Conservation (phyloP, 1,140 invertebrate genomes). For the Drosophila kanapiae region DNA sequence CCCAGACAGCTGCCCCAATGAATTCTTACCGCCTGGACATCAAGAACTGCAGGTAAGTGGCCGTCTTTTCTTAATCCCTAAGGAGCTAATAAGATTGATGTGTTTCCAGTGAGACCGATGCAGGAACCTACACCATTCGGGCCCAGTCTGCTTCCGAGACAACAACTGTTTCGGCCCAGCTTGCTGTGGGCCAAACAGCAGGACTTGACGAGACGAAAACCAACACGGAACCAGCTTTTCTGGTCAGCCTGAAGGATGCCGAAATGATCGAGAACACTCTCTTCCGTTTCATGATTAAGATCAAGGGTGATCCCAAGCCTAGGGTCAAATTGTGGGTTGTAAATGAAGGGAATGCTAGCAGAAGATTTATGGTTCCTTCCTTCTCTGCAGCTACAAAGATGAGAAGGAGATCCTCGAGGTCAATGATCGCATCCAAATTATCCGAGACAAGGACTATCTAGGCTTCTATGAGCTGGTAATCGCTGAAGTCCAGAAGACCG, state of each 20-base stretch:
- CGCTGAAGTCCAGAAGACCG: constrained; percentile 90
- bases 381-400: constrained; percentile 92
- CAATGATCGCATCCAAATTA: constrained; percentile 90
- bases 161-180: constrained; percentile 92
- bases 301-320: constrained; percentile 94
- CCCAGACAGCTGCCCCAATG: constrained; percentile 86
- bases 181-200: constrained; percentile 90
- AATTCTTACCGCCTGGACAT: constrained; percentile 91
- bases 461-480: constrained; percentile 97
- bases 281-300: constrained; percentile 95
- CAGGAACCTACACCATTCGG: constrained; percentile 95
- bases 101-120: constrained; percentile 89
- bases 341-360: rapidly evolving
- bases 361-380: not conserved
- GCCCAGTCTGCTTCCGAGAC: constrained; percentile 93
- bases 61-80: too few species aligned
- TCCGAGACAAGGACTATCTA: constrained; percentile 91
- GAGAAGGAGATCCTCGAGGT: constrained; percentile 89
- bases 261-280: constrained; percentile 95
- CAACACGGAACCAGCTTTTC: constrained; percentile 91
- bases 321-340: constrained; percentile 93
- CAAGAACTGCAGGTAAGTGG: constrained; percentile 88
- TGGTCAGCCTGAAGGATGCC: constrained; percentile 93
- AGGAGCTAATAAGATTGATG: not conserved
- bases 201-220: constrained; percentile 89